Percentiles rank a stretch among this genome's conserved stretches.
These are phyloP conservation scores for Cenopis cana DNA, from an alignment of 2,888 invertebrate genomes.

Conservation along the genomic window DNA sequence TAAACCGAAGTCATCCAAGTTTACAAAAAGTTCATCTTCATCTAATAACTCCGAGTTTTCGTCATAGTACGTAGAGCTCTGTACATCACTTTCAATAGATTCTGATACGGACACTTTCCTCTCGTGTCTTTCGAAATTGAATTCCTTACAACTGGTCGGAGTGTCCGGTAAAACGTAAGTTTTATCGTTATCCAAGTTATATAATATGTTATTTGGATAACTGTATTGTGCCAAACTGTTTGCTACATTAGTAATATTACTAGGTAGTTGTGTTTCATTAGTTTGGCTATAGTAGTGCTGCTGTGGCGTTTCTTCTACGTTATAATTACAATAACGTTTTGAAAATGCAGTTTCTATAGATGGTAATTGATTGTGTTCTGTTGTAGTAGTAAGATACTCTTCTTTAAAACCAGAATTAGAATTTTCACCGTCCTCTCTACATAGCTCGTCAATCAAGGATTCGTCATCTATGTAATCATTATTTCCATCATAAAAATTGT, in stretches of 20 bases:
- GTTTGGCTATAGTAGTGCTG: conserved; percentile 51
- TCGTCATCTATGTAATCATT: conserved; percentile 80
- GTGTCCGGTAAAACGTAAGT: conserved; percentile 75
- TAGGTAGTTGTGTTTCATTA: conserved; percentile 51
- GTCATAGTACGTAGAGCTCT: conserved; percentile 75
- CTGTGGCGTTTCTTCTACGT: conserved; percentile 57
- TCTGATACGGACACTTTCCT: conserved; percentile 76
- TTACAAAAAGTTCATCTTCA: conserved; percentile 78
- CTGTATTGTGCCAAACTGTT: conserved; percentile 78
- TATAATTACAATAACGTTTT: conserved; percentile 70
- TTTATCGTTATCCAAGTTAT: conserved; percentile 71
- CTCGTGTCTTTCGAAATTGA: conserved; percentile 68
- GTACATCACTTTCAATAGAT: conserved; percentile 77
- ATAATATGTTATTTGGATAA: conserved; percentile 78
- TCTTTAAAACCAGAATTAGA: conserved; percentile 69
- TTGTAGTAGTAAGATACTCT: conserved; percentile 64
- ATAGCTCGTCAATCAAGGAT: conserved; percentile 77
- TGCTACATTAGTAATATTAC: conserved; percentile 55
- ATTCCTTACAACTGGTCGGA: conserved; percentile 77
- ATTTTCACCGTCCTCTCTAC: conserved; percentile 74
- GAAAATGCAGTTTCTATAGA: conserved; percentile 80
- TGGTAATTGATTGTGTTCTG: conserved; percentile 71
- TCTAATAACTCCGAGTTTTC: conserved; percentile 78
- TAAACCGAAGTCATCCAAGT: conserved; percentile 78
- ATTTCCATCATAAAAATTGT: conserved; percentile 60